Evolutionary conservation across 2,113 vertebrate genomes (phyloP).

Genomic region (Gambusia affinis): DNA sequence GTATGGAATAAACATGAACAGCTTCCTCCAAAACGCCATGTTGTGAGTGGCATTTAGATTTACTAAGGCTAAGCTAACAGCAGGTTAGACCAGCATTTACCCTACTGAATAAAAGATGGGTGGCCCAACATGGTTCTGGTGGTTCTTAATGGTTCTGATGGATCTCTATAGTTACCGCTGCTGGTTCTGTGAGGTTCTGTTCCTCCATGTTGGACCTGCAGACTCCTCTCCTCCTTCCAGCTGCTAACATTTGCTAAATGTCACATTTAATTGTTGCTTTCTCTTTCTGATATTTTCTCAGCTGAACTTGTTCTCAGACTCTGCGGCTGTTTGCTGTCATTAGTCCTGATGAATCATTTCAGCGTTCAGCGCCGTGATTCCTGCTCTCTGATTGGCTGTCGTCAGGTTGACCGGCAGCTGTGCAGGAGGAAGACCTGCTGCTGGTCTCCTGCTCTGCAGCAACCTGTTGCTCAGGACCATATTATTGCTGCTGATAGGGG

Average conservation of each 20-base stretch:
- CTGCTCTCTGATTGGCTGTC: neutral
- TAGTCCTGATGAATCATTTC: neutral
- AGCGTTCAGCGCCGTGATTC: neutral
- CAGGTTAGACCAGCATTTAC: too few relatives aligned
- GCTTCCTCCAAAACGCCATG: too few relatives aligned
- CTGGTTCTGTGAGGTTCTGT: neutral
- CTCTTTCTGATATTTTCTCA: neutral
- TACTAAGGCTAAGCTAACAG: too few relatives aligned
- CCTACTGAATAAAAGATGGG: too few relatives aligned
- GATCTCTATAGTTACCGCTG: too few relatives aligned
- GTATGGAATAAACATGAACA: too few relatives aligned
- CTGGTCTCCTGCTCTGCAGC: neutral
- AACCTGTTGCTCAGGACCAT: neutral
- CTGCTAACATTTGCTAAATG: constrained; percentile 19
- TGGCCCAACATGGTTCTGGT: neutral
- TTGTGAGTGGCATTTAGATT: too few relatives aligned
- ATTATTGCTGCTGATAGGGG: too few relatives aligned
- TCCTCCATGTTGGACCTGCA: neutral
- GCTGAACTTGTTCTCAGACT: neutral
- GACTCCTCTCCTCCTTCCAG: neutral
- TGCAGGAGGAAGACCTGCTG: neutral
- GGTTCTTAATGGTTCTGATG: too few relatives aligned
- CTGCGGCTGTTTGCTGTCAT: neutral
- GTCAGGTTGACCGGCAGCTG: neutral
- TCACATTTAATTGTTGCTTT: constrained; percentile 33